Evolutionary conservation across 92 coral and sea anemone species (phyloP), one percentile per base, ranked within the genome.

Genomic region (Diadumene lineata): DNA sequence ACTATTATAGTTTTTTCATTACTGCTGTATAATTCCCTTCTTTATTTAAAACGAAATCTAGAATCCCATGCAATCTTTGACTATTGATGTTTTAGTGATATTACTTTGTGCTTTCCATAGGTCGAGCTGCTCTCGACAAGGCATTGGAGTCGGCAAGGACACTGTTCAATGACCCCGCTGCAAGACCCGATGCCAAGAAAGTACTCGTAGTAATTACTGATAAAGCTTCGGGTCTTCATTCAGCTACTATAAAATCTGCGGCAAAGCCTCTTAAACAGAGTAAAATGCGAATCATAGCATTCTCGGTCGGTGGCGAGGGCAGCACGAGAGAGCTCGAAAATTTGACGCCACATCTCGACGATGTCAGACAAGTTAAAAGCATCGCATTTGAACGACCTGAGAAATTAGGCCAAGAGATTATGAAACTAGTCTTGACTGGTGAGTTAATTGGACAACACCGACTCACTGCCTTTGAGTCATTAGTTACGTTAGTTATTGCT

Each of bases 181-280:
- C 69, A 3, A 86, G 93, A 4, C 76, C 85, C 26, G 55, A 33
- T 57, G 90, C 90, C 8, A 81, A 74, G 76, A 88, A 85, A 62
- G 85, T 88, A 30, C 51, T 88, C 50, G 90, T 88, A 44, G 76
- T 85, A 0, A 88, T 88, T 22, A 88, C 93, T 19, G 91, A 86
- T 44, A 72, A 77, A 34, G 70, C 82, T 46, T 86, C 90, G 28
- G 81, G 73, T n/a, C 34, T 64, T 43, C 55, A 33, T 19, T 34
- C 62, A 18, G 66, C 1, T 1, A 56, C 77, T 31, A 78, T 90
- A 29, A 30, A 29, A 32, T 63, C 82, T n/a, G 78, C 69, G 26
- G 81, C 82, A 23, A 83, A 86, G 60, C 85, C 84, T 51, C 34
- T 90, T 64, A 73, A 77, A 66, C 76, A 82, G 22, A 77, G 68